A percentile compares a stretch with the other conserved stretches of the same genome.
phyloP scores from a whole-genome alignment of 2,797 vertebrate genomes.

The Sebastes diploproa region DNA sequence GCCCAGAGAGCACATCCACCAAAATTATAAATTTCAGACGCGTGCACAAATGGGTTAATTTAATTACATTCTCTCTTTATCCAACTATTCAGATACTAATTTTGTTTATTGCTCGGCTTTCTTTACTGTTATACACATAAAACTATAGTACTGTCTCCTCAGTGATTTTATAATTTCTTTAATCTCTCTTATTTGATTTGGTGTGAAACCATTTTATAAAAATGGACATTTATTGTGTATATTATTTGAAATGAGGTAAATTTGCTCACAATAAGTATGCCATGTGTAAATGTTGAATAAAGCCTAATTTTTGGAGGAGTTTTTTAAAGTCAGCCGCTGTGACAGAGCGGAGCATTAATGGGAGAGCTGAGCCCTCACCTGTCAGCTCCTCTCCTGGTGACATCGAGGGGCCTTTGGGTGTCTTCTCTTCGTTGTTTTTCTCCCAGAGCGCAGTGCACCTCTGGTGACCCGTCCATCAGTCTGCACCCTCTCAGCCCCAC shows the following conservation, averaged over 20 bases:
- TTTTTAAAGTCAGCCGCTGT: background rate
- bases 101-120: background rate
- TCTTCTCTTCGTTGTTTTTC: conserved; percentile 2
- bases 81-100: background rate
- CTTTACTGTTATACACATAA: background rate
- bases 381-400: conserved; percentile 35
- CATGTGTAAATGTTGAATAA: background rate
- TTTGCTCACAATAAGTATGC: background rate
- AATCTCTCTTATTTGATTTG: background rate
- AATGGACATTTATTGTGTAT: background rate
- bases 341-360: background rate
- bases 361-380: conserved; percentile 5
- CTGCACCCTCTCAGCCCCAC: conserved; percentile 8
- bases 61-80: background rate
- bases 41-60: background rate
- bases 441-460: conserved; percentile 1
- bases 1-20: no score
- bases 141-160: background rate
- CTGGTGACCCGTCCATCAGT: conserved; percentile 23
- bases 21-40: no score
- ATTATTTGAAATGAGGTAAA: background rate
- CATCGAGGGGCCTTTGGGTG: background rate
- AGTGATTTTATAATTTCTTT: background rate
- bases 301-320: background rate
- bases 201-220: background rate